A percentile compares a stretch with the other conserved stretches of the same genome.
phyloP scores from a whole-genome alignment of 1,140 invertebrate species.

The Nasonia longicornis region DNA sequence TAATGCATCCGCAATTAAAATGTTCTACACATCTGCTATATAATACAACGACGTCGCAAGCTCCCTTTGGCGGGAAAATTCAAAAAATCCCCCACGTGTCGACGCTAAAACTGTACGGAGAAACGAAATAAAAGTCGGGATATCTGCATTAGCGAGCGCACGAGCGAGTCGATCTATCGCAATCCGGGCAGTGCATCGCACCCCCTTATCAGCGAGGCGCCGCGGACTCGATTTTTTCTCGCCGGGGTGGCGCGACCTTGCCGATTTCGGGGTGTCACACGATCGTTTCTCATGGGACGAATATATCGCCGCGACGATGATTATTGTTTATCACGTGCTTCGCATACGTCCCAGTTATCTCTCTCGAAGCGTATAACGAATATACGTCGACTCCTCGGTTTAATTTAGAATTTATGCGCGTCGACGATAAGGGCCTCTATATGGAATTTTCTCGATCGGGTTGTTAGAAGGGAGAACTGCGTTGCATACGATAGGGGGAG shows the following conservation, averaged over 20 bases:
- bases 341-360: background rate
- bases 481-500: too few relatives aligned
- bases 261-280: background rate
- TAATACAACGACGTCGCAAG: too few relatives aligned
- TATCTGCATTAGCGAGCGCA: background rate
- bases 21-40: background rate
- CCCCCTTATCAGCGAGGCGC: slow-evolving; percentile 6
- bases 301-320: background rate
- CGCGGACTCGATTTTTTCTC: background rate
- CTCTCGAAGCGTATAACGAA: background rate
- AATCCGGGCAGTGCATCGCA: background rate
- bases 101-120: too few relatives aligned
- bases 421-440: background rate
- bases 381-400: background rate
- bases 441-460: background rate
- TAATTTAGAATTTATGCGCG: background rate
- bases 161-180: slow-evolving; percentile 3
- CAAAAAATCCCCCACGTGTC: too few relatives aligned
- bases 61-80: background rate
- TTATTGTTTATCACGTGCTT: background rate
- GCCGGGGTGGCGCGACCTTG: background rate
- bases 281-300: background rate
- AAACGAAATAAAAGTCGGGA: too few relatives aligned
- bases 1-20: too few relatives aligned
- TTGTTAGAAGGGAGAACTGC: background rate